Conservation (phyloP, 1,140 invertebrate genomes). For the Leptinotarsa defecta region DNA sequence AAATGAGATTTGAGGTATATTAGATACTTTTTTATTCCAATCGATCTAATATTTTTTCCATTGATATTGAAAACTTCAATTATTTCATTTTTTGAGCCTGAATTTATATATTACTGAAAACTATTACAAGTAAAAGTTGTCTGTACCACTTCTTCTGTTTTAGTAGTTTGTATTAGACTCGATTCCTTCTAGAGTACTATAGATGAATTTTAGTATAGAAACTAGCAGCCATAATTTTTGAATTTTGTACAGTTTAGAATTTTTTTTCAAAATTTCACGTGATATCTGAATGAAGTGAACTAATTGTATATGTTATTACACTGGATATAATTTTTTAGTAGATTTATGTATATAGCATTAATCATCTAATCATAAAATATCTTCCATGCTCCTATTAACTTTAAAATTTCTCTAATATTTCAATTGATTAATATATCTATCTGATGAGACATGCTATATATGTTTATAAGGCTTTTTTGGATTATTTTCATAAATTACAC, state of each 20-base stretch:
- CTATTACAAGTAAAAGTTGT: no score
- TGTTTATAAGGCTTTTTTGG: constrained; percentile 19
- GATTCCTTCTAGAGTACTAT: background rate
- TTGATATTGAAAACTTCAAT: background rate
- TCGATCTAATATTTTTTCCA: no score
- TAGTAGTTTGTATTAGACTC: constrained; percentile 1
- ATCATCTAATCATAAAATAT: constrained; percentile 26
- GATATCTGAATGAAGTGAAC: no score
- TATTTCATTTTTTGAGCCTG: background rate
- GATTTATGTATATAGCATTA: constrained; percentile 30
- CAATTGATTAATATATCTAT: background rate
- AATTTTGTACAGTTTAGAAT: background rate
- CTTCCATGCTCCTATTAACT: constrained; percentile 13
- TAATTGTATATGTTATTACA: no score
- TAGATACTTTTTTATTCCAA: no score
- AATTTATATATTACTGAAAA: background rate
- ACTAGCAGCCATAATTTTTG: constrained; percentile 6
- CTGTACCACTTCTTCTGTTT: background rate
- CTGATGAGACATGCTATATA: constrained; percentile 29
- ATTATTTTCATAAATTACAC: background rate
- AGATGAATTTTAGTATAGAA: constrained; percentile 9
- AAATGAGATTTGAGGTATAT: no score
- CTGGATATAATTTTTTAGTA: background rate
- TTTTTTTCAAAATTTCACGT: background rate
- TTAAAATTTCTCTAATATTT: constrained; percentile 22